Percentiles rank a stretch among this genome's conserved stretches.
These are phyloP conservation scores for Morone saxatilis DNA, from an alignment of 2,113 vertebrate genomes.

Conservation along the genomic window DNA sequence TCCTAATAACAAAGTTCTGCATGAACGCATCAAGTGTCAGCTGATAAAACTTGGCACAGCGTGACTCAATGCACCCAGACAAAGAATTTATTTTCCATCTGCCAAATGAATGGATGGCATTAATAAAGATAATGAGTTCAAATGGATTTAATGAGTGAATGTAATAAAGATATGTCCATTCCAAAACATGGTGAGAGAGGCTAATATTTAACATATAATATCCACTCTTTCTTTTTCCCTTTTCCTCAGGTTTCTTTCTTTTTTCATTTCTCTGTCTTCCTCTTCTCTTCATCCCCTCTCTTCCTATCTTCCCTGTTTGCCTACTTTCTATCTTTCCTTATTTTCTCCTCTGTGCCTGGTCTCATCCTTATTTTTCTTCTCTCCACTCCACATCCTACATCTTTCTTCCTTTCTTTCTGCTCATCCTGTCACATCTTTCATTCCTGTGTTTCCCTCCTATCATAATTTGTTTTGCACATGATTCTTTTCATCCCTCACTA, in stretches of 20 bases:
- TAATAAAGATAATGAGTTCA: conserved; percentile 46
- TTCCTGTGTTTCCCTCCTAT: not conserved
- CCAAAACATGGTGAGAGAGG: not conserved
- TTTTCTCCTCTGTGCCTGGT: not conserved
- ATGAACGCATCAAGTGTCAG: conserved; percentile 41
- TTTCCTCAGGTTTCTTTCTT: not conserved
- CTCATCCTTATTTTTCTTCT: not conserved
- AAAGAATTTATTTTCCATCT: conserved; percentile 42
- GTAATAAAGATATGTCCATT: conserved; percentile 46
- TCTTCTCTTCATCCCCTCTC: not conserved
- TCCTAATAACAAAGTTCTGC: conserved; percentile 60
- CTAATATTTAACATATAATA: not conserved
- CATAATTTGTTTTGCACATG: no score
- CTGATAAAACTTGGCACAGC: conserved; percentile 53
- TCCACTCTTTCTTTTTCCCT: not conserved
- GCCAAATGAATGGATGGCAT: conserved; percentile 23
- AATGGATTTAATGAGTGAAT: conserved; percentile 20
- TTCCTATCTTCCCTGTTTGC: not conserved
- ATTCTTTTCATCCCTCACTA: no score
- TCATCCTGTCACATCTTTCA: not conserved
- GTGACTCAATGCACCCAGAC: conserved; percentile 41
- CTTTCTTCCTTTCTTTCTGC: not conserved
- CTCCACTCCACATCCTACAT: not conserved
- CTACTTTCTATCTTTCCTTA: not conserved
- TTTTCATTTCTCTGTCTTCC: not conserved